These are phyloP conservation scores for Actinostola sp. DNA, from an alignment of 92 coral and sea anemone genomes.

Conservation along the genomic window DNA sequence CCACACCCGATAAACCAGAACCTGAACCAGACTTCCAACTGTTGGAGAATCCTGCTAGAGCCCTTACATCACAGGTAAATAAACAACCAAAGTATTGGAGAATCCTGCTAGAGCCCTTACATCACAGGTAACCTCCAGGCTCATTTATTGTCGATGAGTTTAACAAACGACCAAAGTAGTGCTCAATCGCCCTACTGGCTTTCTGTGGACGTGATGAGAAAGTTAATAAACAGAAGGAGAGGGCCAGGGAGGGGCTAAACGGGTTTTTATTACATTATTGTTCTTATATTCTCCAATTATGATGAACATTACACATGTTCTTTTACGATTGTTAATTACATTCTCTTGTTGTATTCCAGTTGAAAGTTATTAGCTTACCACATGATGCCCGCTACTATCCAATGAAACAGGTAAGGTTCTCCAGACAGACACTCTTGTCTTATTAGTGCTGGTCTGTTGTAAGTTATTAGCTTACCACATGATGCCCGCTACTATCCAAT, in stretches of 20 bases:
- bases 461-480: no score
- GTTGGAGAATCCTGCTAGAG: conserved; percentile 96
- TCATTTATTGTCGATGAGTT: no score
- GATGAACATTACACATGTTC: no score
- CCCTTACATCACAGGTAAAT: conserved; percentile 88
- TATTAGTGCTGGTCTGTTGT: no score
- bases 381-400: conserved; percentile 88
- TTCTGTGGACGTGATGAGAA: no score
- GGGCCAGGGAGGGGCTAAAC: no score
- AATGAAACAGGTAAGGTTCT: conserved; percentile 79
- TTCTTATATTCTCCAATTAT: no score
- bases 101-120: conserved; percentile 96
- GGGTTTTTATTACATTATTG: no score
- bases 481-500: conserved; percentile 89
- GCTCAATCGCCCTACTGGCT: no score
- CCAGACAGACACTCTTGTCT: neutral
- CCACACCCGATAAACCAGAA: conserved; percentile 34
- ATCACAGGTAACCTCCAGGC: conserved; percentile 96
- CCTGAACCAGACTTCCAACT: conserved; percentile 86
- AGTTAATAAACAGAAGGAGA: no score
- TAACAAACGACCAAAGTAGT: conserved; percentile 67
- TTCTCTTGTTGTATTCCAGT: no score
- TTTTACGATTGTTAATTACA: no score
- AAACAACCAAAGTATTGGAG: conserved; percentile 81
- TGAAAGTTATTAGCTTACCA: conserved; percentile 87